Base-by-base conservation (phyloP, 1,140 invertebrate species). In the Drosophila ercepeae region DNA sequence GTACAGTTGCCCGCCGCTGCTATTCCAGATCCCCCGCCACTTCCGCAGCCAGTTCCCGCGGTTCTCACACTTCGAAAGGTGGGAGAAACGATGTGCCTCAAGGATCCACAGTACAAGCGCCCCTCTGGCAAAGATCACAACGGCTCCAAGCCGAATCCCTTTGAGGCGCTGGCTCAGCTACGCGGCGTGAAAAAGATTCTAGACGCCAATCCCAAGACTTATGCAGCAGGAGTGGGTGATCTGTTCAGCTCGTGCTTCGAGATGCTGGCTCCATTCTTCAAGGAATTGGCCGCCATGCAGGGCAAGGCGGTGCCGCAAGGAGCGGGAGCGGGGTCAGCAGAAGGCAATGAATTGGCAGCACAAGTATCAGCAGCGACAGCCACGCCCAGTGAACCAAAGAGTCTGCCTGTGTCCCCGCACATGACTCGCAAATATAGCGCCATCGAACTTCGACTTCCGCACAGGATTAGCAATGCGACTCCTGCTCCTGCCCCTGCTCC, bases 131-230 rank as follows among this genome's bases (percentile, higher is more conserved):
- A 93, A 36, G 91, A 90, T 61, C 91, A 91, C 64, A 90, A 91
- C 23, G 90, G 78, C 6, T 54, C 77, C 13, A 91, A 92, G 53
- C 83, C 90, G 7, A 96, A 96, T 92, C 95, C 95, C 11, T 96
- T 96, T 89, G 94, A 95, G 42, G 93, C 94, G 2, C 90, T 96
- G 8, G 93, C 92, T 4, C 93, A 94, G 59, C 93, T 94, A 61
- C 92, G 94, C 4, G 95, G 95, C 50, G 95, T 96, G 19, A 96
- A 95, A 89, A 96, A 96, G 88, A 95, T 96, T 46, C 92, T 96
- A 6, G 95, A 95, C 57, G 93, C 93, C 34, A 90, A 92, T 78
- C 90, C 91, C 21, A 90, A 90, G 51, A 90, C 91, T 7, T 92
- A 91, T 60, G 86, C 90, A n/a, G 90, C 91, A 0, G 92, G 92